phyloP scores from a whole-genome alignment of 1,140 invertebrate genomes.

The Sipha flava region DNA sequence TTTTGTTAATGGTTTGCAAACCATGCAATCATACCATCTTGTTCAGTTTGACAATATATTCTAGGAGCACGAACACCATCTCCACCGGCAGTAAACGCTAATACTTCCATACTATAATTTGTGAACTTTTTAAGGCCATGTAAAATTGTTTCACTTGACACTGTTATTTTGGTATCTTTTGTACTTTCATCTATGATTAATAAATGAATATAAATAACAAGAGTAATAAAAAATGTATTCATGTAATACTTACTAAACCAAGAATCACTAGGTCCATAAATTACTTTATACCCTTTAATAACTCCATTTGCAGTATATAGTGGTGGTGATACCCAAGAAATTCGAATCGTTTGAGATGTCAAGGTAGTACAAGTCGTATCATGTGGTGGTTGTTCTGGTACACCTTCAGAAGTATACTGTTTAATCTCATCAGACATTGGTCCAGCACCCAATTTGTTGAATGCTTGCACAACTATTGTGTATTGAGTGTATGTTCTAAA shows the following conservation, averaged over 20 bases:
- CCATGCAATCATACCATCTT: slow-evolving; percentile 64
- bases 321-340: slow-evolving; percentile 87
- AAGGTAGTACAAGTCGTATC: slow-evolving; percentile 83
- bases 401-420: slow-evolving; percentile 84
- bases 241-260: slow-evolving; percentile 69
- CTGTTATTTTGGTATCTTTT: slow-evolving; percentile 82
- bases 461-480: slow-evolving; percentile 87
- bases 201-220: slow-evolving; percentile 21
- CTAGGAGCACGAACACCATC: slow-evolving; percentile 81
- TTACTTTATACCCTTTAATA: slow-evolving; percentile 92
- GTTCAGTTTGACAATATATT: slow-evolving; percentile 89
- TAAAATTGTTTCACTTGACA: slow-evolving; percentile 83
- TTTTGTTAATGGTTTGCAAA: background rate
- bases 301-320: slow-evolving; percentile 83
- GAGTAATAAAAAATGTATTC: background rate
- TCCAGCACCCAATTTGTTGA: slow-evolving; percentile 87
- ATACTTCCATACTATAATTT: slow-evolving; percentile 93
- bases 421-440: slow-evolving; percentile 81
- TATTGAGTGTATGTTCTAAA: slow-evolving; percentile 85
- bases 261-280: slow-evolving; percentile 83
- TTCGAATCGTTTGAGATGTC: slow-evolving; percentile 84
- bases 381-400: slow-evolving; percentile 85
- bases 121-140: slow-evolving; percentile 90
- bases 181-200: slow-evolving; percentile 69
- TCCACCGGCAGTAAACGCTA: slow-evolving; percentile 90